Percentiles rank a stretch among this genome's conserved stretches.
Evolutionary conservation across 23 tunicate species (phyloP).

Genomic region (Styela plicata): DNA sequence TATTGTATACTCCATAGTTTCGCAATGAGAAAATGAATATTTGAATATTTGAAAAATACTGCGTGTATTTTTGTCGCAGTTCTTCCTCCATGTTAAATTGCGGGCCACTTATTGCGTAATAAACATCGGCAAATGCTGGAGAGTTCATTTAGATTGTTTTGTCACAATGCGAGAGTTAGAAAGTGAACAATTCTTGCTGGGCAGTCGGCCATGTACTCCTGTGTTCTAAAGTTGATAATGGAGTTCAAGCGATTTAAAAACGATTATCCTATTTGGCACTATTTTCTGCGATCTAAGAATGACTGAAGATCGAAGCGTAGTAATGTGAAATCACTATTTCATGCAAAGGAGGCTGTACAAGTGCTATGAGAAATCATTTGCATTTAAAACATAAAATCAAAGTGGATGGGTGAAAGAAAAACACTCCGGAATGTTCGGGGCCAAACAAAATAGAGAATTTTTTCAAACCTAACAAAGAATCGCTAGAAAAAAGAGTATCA

Average conservation of each 20-base stretch:
- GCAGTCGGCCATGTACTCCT: too few relatives aligned
- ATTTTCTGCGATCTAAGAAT: conserved; percentile 60
- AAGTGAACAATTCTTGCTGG: too few relatives aligned
- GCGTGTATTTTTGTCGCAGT: too few relatives aligned
- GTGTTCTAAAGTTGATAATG: too few relatives aligned
- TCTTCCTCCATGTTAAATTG: too few relatives aligned
- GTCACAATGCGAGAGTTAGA: too few relatives aligned
- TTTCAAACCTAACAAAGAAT: conserved; percentile 49
- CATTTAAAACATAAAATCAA: conserved; percentile 45
- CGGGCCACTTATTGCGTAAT: too few relatives aligned
- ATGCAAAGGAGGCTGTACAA: conserved; percentile 56
- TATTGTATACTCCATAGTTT: too few relatives aligned
- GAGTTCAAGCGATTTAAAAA: conserved; percentile 53
- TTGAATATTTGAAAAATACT: too few relatives aligned
- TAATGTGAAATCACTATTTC: conserved; percentile 51
- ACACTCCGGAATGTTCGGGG: conserved; percentile 19
- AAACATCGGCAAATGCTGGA: too few relatives aligned
- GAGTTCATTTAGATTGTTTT: too few relatives aligned
- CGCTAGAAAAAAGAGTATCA: conserved; percentile 53
- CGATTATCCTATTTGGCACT: conserved; percentile 53
- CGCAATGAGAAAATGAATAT: too few relatives aligned
- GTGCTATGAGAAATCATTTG: conserved; percentile 60
- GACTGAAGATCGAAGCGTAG: conserved; percentile 60
- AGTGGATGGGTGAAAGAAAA: conserved; percentile 34
- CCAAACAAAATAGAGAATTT: conserved; percentile 24